Evolutionary conservation across 2,888 invertebrate genomes (phyloP), one percentile per base, ranked within the genome.

Genomic region (Aquatica leii): DNA sequence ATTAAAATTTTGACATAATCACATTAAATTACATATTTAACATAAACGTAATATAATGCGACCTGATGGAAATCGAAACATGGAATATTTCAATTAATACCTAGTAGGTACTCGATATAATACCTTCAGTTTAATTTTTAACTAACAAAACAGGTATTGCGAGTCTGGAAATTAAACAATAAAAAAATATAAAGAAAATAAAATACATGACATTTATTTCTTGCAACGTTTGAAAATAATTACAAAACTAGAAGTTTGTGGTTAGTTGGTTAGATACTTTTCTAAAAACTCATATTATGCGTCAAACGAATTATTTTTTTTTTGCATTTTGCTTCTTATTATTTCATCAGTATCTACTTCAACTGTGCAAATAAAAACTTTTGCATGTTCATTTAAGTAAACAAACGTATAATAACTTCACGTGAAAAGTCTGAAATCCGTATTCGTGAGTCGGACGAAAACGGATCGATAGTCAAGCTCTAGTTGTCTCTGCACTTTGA

Each of bases 71-170:
- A n/a, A 37, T 37, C 37, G 2, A 37, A 37, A 37, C 37, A 11
- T 37, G 11, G 12, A 37, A 11, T 37, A 37, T 37, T 37, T 37
- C 46, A 17, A 20, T 46, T n/a, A n/a, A n/a, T n/a, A n/a, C n/a
- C n/a, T n/a, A 18, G 34, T 24, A 15, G n/a, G 37, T 12, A 37
- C 9, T 2, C 37, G 2, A 37, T 12, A 11, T 11, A 37, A 37
- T 57, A 57, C 57, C 21, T 52, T 34, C 41, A 55, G 61, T 61
- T 21, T 49, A 55, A 50, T 24, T 34, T 50, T 61, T 55, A 55
- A 61, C 55, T 55, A 61, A 55, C 49, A 62, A 56, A 65, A 65
- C 65, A 65, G 65, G 65, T 65, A 65, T 18, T 40, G 58, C 65
- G 51, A 59, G 62, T 65, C 58, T 65, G 57, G 53, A 49, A 59